phyloP scores from a whole-genome alignment of 2,113 vertebrate species.

The Syngnathus floridae region DNA sequence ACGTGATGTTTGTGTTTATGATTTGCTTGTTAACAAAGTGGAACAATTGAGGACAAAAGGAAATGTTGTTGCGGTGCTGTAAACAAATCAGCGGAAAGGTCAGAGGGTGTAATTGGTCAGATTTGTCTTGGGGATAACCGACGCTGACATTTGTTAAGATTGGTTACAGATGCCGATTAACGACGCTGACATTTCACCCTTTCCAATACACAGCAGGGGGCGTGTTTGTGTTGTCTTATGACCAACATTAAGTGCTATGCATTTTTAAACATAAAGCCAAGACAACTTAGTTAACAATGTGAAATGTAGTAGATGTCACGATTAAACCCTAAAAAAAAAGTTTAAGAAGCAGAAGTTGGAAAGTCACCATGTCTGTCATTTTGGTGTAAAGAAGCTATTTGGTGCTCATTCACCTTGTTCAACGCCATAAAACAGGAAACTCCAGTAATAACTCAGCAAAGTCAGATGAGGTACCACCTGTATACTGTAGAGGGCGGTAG shows the following conservation, averaged over 20 bases:
- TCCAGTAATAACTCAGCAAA: neutral
- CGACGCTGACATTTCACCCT: conserved; percentile 51
- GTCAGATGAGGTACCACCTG: neutral
- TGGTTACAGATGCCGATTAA: conserved; percentile 44
- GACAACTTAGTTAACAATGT: neutral
- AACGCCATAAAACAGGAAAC: too few relatives aligned
- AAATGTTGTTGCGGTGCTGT: conserved; percentile 38
- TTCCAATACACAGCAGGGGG: conserved; percentile 17
- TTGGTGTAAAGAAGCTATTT: too few relatives aligned
- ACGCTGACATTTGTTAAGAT: conserved; percentile 63
- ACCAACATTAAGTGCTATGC: neutral
- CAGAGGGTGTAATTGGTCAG: conserved; percentile 57
- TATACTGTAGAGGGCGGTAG: neutral
- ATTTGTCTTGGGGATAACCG: conserved; percentile 50
- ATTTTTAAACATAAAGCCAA: neutral
- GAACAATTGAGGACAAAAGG: conserved; percentile 40
- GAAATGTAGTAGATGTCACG: too few relatives aligned
- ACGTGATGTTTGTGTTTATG: neutral
- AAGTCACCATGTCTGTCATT: neutral
- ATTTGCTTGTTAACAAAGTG: conserved; percentile 8
- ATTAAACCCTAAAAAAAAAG: neutral
- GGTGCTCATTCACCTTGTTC: too few relatives aligned
- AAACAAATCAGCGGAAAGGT: conserved; percentile 55
- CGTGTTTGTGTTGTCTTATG: neutral
- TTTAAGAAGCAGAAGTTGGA: neutral